Base-by-base conservation (phyloP, 2,113 vertebrate genomes). In the Blennius ocellaris region DNA sequence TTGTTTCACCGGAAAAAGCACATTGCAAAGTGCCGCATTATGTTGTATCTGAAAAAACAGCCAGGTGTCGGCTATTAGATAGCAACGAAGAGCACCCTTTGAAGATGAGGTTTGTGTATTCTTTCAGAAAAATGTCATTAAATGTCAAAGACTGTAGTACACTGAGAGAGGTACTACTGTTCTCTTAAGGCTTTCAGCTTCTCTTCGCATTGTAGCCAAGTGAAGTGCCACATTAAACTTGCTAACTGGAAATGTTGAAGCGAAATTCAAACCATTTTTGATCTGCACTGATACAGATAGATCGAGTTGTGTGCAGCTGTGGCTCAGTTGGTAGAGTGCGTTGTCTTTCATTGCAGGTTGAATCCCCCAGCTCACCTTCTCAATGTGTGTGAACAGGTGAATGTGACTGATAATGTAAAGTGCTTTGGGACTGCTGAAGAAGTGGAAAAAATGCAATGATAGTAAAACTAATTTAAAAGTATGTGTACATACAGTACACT, bases 11-110 rank as follows among this genome's bases (percentile, higher is more conserved):
- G 41, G 43, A 67, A 74, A 63, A 66, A 58, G 66, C 45, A 73
- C n/a, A 71, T 80, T 65, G 74, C 59, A 69, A 63, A 84, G 72
- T 72, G 75, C 11, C 83, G 89, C 67, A 83, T 89, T 76, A 86
- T 61, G 30, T 10, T 6, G n/a, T 9, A 16, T 38, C 54, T 82
- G 47, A 51, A 59, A 64, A 1, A 71, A 51, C 45, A 52, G 64
- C 7, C 45, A 58, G 30, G 61, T 67, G 44, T 43, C 60, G 51
- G 63, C 59, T 73, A 85, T 67, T 65, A 54, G 53, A 76, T 37
- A 44, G 52, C 50, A 63, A 56, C 54, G 68, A 73, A 78, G 65
- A 73, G 30, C 41, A 56, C 11, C 72, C 65, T 83, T 75, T 79
- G 71, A 80, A 76, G 60, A 65, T 53, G 38, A 60, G 41, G 39